Conservation (phyloP, 2,797 vertebrate species). For the Arctocebus calabarensis region DNA sequence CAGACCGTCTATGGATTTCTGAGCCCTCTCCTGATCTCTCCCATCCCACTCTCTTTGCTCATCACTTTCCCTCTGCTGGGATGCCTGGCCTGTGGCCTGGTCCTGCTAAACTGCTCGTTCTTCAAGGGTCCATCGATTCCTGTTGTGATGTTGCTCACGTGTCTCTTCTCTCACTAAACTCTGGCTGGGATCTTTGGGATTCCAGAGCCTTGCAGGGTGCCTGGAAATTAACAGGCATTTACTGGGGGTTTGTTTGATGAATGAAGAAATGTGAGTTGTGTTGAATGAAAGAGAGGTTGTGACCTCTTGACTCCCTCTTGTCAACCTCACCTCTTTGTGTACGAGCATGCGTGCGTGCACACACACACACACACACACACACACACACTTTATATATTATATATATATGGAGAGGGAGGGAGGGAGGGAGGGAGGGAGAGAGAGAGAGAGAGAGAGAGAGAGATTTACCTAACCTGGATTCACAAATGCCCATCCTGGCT, state of each 20-base stretch:
- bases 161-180: neutral
- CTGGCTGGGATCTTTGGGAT: neutral
- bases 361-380: too few relatives aligned
- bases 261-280: neutral
- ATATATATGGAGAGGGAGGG: too few relatives aligned
- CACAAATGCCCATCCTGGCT: neutral
- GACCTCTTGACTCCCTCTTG: neutral
- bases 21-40: neutral
- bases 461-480: neutral
- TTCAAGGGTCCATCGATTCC: neutral
- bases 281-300: neutral
- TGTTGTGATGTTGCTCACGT: neutral
- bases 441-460: too few relatives aligned
- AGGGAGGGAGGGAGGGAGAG: too few relatives aligned
- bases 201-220: neutral
- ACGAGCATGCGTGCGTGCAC: too few relatives aligned
- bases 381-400: too few relatives aligned
- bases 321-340: neutral
- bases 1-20: neutral
- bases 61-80: neutral
- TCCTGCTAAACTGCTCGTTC: neutral
- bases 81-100: neutral
- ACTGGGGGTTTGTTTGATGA: neutral
- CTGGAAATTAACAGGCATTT: conserved; percentile 6
- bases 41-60: neutral